Base-by-base conservation (phyloP, 2,888 invertebrate genomes). In the Scaptomyza polygonia region DNA sequence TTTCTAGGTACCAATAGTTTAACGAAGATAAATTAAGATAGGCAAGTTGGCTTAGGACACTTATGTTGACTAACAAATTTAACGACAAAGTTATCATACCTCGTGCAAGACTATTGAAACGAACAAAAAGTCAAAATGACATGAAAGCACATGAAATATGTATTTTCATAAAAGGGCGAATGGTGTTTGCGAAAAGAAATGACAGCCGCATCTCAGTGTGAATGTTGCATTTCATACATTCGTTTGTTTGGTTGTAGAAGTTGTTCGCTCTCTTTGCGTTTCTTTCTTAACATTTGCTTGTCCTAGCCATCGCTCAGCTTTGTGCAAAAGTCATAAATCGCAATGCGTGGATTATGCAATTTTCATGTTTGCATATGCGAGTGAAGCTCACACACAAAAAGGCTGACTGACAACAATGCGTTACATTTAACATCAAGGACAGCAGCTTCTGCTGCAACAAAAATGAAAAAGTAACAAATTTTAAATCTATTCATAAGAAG, bases 321-420 rank as follows among this genome's bases (percentile, higher is more conserved):
- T 58, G 59, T 62, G 75, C 80, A 72, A 78, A 82, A 89, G 88
- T 87, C 89, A 88, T 89, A 88, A 88, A 88, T 88, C 88, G 89
- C 73, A 86, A 82, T 79, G 89, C 88, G 83, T 85, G 80, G 81
- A 86, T 88, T 87, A 88, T 84, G 86, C 79, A 88, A 87, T 88
- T 88, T 87, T 86, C 83, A 89, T 88, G 83, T 88, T 81, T 74
- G 69, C 86, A 74, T 82, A 81, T 67, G 71, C 72, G 56, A 77
- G 52, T 27, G 49, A 61, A 52, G 40, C 63, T 47, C 67, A 64
- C 61, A 77, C 39, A 39, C 39, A 69, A 71, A 75, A 71, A 64
- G 61, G 56, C 82, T 72, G 86, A 81, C 82, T 72, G 86, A 81
- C 88, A 85, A 87, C 82, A 85, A 82, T 81, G 71, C 87, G 72